Conservation (phyloP, 2,113 vertebrate genomes). For the Rhea americana region DNA sequence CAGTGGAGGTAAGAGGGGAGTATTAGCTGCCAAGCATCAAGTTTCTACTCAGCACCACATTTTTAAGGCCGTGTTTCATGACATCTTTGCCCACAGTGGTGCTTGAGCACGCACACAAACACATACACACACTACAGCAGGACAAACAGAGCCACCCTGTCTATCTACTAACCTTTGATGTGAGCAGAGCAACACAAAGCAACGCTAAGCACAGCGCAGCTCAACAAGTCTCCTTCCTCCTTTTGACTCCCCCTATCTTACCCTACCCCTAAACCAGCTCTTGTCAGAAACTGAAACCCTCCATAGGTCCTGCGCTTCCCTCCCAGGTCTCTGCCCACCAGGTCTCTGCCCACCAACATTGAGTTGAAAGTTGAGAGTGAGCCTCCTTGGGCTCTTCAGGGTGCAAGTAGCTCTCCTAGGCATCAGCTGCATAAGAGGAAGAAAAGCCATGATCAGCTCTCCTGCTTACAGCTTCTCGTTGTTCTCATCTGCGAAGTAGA, state of each 20-base stretch:
- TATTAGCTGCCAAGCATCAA: background rate
- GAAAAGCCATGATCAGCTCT: background rate
- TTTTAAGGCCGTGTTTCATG: background rate
- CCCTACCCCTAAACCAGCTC: background rate
- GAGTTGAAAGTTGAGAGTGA: background rate
- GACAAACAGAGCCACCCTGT: background rate
- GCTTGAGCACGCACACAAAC: too few species aligned
- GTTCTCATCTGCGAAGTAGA: slow-evolving; percentile 93
- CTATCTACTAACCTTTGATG: background rate
- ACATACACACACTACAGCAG: background rate
- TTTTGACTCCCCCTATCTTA: background rate
- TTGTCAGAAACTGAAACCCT: background rate
- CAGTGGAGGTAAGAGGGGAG: background rate
- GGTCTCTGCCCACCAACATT: background rate
- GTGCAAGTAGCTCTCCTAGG: background rate
- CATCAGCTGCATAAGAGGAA: background rate
- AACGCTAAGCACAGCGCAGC: background rate
- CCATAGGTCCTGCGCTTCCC: too few species aligned
- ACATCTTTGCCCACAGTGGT: background rate
- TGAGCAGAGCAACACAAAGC: too few species aligned
- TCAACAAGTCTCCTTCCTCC: background rate
- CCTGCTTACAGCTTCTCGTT: slow-evolving; percentile 92
- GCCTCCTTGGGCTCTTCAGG: background rate
- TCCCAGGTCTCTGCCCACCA: background rate
- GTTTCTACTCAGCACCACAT: too few species aligned